These are phyloP conservation scores for Boulengeromyrus knoepffleri DNA, from an alignment of 2,113 vertebrate genomes.

Conservation along the genomic window DNA sequence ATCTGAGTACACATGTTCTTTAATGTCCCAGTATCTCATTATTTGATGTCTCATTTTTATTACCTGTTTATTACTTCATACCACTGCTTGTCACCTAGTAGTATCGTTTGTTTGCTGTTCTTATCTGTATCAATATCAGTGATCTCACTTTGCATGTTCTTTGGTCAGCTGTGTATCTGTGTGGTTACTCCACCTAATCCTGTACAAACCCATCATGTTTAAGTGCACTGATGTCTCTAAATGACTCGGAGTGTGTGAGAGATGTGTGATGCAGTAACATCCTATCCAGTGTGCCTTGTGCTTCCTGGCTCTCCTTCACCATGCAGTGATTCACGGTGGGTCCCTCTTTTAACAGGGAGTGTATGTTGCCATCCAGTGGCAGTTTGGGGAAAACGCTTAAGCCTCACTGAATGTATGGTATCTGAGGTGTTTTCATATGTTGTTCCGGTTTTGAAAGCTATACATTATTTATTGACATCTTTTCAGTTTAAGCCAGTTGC, in stretches of 20 bases:
- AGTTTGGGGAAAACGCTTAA: background rate
- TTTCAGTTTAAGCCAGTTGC: background rate
- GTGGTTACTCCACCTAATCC: background rate
- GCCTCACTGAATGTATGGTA: background rate
- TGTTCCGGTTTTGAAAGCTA: background rate
- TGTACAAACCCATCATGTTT: background rate
- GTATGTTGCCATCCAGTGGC: conserved; percentile 1
- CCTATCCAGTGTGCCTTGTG: background rate
- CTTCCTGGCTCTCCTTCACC: background rate
- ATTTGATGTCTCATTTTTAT: background rate
- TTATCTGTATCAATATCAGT: background rate
- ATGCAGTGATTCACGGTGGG: background rate
- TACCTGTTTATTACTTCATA: background rate
- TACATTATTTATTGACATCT: background rate
- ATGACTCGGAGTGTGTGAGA: background rate
- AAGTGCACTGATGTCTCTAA: background rate
- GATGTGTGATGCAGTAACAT: background rate
- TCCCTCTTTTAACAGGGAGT: background rate
- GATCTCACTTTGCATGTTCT: background rate
- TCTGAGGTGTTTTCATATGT: background rate
- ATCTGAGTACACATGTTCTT: background rate
- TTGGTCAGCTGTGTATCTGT: background rate
- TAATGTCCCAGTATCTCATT: background rate
- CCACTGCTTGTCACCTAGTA: background rate
- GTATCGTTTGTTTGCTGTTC: background rate